These are phyloP conservation scores for Capitulum mitella DNA, from an alignment of 2,888 invertebrate species.

Conservation along the genomic window DNA sequence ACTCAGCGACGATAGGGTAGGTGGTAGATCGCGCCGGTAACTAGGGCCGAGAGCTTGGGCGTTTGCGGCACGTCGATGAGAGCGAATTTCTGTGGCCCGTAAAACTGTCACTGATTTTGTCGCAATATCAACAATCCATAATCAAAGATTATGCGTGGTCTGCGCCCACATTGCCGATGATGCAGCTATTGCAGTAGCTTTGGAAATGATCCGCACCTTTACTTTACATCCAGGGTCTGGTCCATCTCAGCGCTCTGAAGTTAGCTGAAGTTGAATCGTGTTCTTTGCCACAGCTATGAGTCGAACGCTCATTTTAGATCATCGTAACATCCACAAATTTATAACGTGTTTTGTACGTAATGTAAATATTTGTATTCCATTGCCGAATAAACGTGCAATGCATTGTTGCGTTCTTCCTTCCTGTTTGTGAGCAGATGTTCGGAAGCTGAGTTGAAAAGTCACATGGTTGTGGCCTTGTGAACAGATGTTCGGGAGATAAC, in stretches of 20 bases:
- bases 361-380: conserved; percentile 10
- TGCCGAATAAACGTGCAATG: conserved; percentile 12
- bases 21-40: neutral
- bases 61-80: neutral
- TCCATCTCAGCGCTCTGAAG: neutral
- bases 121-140: conserved; percentile 8
- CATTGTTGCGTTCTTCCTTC: too few relatives aligned
- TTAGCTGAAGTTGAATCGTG: neutral
- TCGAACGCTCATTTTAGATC: neutral
- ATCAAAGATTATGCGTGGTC: neutral
- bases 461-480: too few relatives aligned
- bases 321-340: neutral
- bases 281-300: neutral
- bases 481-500: too few relatives aligned
- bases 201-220: too few relatives aligned
- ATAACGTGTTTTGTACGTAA: conserved; percentile 14
- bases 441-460: too few relatives aligned
- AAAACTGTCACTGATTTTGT: neutral
- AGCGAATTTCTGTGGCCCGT: too few relatives aligned
- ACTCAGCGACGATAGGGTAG: neutral
- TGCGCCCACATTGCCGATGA: neutral
- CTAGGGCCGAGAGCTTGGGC: neutral
- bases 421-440: too few relatives aligned
- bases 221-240: neutral
- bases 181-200: neutral